A percentile compares a stretch with the other conserved stretches of the same genome.
Conservation (phyloP, 2,113 vertebrate genomes). For the Sebastes schlegelii region DNA sequence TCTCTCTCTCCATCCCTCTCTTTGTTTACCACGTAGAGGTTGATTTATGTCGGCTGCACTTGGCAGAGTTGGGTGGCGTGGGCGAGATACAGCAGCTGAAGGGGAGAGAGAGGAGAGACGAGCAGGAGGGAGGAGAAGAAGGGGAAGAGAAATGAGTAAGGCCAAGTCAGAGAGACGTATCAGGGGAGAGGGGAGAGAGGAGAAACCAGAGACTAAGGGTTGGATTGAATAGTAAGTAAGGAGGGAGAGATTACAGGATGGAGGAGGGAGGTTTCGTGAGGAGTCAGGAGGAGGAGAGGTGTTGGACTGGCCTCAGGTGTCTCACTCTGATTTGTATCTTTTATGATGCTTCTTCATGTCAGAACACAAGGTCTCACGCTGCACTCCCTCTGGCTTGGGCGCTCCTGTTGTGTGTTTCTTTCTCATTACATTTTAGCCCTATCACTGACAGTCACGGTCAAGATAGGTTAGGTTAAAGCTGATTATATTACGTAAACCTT, state of each 20-base stretch:
- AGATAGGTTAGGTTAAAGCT: not conserved
- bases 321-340: conserved; percentile 66
- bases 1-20: conserved; percentile 55
- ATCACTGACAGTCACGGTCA: conserved; percentile 6
- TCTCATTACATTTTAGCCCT: not conserved
- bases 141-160: conserved; percentile 50
- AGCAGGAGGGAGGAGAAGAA: conserved; percentile 19
- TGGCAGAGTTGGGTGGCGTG: conserved; percentile 79
- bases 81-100: conserved; percentile 76
- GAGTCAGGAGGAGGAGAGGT: conserved; percentile 38
- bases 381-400: conserved; percentile 23
- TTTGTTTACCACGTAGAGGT: conserved; percentile 79
- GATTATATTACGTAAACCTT: not conserved
- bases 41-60: conserved; percentile 81
- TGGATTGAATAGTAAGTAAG: conserved; percentile 50
- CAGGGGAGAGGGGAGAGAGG: conserved; percentile 32
- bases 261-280: conserved; percentile 11
- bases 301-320: conserved; percentile 63
- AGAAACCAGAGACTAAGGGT: conserved; percentile 34
- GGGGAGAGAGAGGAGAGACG: conserved; percentile 45
- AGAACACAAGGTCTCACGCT: conserved; percentile 52
- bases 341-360: conserved; percentile 63
- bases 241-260: conserved; percentile 29
- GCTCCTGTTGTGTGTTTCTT: conserved; percentile 16
- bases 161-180: conserved; percentile 63